Conservation (phyloP, 2,797 vertebrate species). For the Emydoidea blandingii region DNA sequence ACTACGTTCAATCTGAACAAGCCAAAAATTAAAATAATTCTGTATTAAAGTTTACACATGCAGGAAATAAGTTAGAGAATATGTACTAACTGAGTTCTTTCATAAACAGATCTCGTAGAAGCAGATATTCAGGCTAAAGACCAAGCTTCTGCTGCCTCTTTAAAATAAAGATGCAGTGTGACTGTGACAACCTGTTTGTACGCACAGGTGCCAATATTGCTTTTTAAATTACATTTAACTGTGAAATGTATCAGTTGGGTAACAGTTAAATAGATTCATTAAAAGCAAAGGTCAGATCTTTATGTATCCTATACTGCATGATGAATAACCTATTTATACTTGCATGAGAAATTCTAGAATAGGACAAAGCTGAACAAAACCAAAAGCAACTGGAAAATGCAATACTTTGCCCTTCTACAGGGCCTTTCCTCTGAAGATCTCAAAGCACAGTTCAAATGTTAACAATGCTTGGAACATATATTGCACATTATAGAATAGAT, state of each 20-base stretch:
- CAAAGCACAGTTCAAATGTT: not conserved
- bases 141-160: conserved; percentile 1
- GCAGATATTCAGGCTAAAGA: not conserved
- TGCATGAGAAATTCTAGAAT: not conserved
- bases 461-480: not conserved
- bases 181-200: not conserved
- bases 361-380: not conserved
- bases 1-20: not conserved
- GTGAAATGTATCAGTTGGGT: conserved; percentile 8
- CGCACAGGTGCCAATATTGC: not conserved
- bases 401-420: not conserved
- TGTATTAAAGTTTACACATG: not conserved
- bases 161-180: not conserved
- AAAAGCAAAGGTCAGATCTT: conserved; percentile 47
- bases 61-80: not conserved
- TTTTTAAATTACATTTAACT: conserved; percentile 10
- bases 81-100: not conserved
- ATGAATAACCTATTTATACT: conserved; percentile 24
- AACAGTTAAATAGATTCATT: conserved; percentile 25
- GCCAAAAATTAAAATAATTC: not conserved
- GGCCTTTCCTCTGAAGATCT: not conserved
- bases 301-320: not conserved
- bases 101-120: not conserved
- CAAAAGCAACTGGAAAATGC: not conserved
- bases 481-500: not conserved